phyloP scores from a whole-genome alignment of 1,140 invertebrate genomes.

The Bombus waltoni region DNA sequence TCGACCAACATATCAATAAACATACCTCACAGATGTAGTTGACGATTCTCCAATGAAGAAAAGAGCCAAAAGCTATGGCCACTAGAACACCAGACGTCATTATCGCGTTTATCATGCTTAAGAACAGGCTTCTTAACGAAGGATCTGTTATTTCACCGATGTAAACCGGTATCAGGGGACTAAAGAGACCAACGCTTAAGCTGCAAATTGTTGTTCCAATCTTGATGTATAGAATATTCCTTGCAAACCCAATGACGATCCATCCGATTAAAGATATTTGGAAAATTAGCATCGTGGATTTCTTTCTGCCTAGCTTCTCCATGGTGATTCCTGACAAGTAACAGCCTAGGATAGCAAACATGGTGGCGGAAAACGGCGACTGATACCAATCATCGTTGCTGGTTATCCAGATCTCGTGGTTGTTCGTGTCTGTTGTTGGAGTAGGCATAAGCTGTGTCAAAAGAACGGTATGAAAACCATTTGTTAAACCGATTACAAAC shows the following conservation, averaged over 20 bases:
- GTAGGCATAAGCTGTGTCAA: too few species aligned
- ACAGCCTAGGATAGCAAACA: conserved; percentile 84
- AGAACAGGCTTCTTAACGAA: conserved; percentile 83
- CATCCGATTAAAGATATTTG: conserved; percentile 87
- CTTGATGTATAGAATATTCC: conserved; percentile 63
- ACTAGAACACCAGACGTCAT: conserved; percentile 84
- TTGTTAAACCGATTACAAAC: too few species aligned
- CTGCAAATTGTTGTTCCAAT: conserved; percentile 88
- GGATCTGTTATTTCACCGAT: conserved; percentile 84
- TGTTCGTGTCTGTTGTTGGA: too few species aligned
- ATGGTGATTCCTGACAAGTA: conserved; percentile 85
- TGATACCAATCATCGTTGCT: background rate
- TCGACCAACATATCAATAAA: too few species aligned
- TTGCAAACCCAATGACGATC: conserved; percentile 84
- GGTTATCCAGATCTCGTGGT: background rate
- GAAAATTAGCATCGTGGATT: conserved; percentile 84
- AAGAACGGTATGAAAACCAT: too few species aligned
- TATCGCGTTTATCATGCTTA: conserved; percentile 83
- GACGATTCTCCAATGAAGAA: conserved; percentile 84
- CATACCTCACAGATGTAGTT: conserved; percentile 81
- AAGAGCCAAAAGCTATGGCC: conserved; percentile 85
- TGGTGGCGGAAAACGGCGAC: background rate
- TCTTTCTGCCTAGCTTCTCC: conserved; percentile 87
- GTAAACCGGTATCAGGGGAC: conserved; percentile 81
- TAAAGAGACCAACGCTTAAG: conserved; percentile 82